Evolutionary conservation across 2,888 invertebrate species (phyloP), one percentile per base, ranked within the genome.

Genomic region (Phyllotreta cruciferae): DNA sequence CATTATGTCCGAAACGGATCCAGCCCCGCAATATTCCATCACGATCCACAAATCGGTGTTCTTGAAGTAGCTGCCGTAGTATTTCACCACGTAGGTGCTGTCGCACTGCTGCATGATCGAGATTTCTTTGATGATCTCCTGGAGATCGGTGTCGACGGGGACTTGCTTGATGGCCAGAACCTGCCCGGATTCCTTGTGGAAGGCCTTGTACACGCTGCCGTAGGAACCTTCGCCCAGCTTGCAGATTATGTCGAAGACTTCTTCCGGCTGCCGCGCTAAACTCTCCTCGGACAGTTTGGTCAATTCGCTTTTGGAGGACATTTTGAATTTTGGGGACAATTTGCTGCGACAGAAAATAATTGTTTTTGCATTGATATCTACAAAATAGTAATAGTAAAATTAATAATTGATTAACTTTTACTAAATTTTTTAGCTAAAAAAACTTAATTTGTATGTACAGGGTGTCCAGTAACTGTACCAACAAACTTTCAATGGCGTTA

Each of bases 91-190:
- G 83, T 95, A 98, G 44, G 96, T 96, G 75, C 95, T 96, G 85
- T 99, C 98, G 83, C 99, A 99, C 83, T 99, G 98, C 85, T 99
- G 98, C 99, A 99, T 99, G 78, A 99, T 99, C 71, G 97, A 97
- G 79, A 99, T 99, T 86, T 99, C 99, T 83, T 98, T 98, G 79
- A 98, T 98, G 78, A 98, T 98, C 86, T 98, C 98, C 83, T 98
- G 97, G 72, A 98, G 87, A 84, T 99, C 98, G 0, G 98, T 98
- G 83, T 99, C 98, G 50, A 99, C 97, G 35, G 98, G 98, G 73
- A 98, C 97, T 85, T 98, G 94, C 83, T 99, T 99, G 79, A 99
- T 98, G 67, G 99, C 99, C 77, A 98, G 87, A 42, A 92, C 89
- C 80, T 91, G 96, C 57, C 97, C 97, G 74, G 96, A 96, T 81